phyloP scores from a whole-genome alignment of 2,888 invertebrate genomes.

The Tachina grossa region DNA sequence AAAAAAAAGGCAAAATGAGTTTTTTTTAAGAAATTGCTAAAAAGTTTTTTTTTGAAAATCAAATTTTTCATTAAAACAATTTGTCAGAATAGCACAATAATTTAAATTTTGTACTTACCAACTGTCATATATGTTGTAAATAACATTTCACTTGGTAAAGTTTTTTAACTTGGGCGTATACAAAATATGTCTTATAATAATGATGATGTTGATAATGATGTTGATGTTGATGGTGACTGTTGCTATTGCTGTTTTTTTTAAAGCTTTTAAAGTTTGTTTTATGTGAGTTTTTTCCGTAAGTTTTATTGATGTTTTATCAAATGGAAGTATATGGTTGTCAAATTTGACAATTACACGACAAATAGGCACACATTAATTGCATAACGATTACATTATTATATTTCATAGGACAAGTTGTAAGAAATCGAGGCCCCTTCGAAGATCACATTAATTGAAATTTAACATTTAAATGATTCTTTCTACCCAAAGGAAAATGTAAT shows the following conservation, averaged over 20 bases:
- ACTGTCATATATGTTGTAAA: constrained; percentile 76
- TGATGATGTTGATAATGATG: constrained; percentile 5
- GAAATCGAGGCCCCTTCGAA: neutral
- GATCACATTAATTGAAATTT: neutral
- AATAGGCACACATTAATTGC: constrained; percentile 63
- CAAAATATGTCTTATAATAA: constrained; percentile 21
- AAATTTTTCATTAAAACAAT: too few species aligned
- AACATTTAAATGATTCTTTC: too few species aligned
- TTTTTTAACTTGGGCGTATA: constrained; percentile 28
- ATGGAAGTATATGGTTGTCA: constrained; percentile 44
- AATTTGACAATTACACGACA: constrained; percentile 34
- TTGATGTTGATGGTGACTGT: constrained; percentile 44
- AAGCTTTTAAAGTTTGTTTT: constrained; percentile 38
- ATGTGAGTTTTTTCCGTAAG: neutral
- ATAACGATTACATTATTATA: constrained; percentile 41
- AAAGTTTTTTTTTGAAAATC: too few species aligned
- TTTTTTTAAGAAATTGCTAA: too few species aligned
- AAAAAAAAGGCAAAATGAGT: too few species aligned
- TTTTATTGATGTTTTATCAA: constrained; percentile 19
- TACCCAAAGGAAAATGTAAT: too few species aligned
- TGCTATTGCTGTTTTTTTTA: constrained; percentile 29
- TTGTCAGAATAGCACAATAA: neutral
- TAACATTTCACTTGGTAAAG: constrained; percentile 68
- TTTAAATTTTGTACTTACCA: constrained; percentile 70
- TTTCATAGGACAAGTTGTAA: too few species aligned